phyloP scores from a whole-genome alignment of 2,888 invertebrate species.

The Agrypnus murinus region DNA sequence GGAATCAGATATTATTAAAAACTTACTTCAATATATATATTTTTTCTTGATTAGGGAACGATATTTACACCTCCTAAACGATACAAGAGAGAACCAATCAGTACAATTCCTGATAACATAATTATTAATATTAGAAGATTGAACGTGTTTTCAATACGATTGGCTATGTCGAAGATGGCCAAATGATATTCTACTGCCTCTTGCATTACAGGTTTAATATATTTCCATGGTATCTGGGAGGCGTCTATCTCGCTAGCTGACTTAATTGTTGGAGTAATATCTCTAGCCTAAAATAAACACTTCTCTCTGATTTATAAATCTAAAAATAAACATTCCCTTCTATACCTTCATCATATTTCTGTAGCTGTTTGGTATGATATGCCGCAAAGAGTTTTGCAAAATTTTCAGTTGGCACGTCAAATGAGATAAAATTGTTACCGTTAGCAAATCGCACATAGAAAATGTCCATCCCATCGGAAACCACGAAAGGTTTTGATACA shows the following conservation, averaged over 20 bases:
- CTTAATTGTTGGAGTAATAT: too few species aligned
- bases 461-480: conserved; percentile 48
- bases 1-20: neutral
- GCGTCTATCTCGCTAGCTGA: conserved; percentile 18
- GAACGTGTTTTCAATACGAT: conserved; percentile 49
- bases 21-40: neutral
- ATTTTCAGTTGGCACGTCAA: conserved; percentile 51
- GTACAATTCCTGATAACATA: conserved; percentile 40
- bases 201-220: conserved; percentile 24
- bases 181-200: conserved; percentile 50
- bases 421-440: conserved; percentile 48
- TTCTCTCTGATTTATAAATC: neutral
- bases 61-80: conserved; percentile 30
- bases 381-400: conserved; percentile 44
- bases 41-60: conserved; percentile 22
- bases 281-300: neutral
- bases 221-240: conserved; percentile 35
- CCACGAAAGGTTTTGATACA: conserved; percentile 46
- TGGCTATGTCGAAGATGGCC: conserved; percentile 45
- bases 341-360: conserved; percentile 40
- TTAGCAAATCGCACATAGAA: conserved; percentile 46
- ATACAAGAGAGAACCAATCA: conserved; percentile 39
- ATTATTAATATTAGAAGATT: conserved; percentile 45
- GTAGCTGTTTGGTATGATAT: conserved; percentile 39
- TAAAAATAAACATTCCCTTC: neutral